Conservation (phyloP, 1,140 invertebrate species). For the Drosophila repletoides region DNA sequence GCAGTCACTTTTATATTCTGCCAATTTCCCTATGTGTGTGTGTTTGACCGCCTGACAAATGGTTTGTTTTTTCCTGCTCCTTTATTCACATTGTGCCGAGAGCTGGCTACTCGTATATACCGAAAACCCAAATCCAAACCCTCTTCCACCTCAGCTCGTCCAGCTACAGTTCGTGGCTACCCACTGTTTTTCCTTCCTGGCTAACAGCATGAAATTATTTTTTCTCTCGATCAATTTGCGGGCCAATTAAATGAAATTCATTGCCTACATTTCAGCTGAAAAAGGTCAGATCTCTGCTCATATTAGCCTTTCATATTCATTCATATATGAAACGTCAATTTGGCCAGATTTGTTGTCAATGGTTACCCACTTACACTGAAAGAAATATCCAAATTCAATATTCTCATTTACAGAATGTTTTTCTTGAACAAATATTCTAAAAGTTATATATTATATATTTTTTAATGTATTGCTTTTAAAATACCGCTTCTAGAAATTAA, state of each 20-base stretch:
- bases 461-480: too few species aligned
- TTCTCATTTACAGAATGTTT: too few species aligned
- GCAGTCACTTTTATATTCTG: constrained; percentile 33
- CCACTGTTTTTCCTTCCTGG: neutral
- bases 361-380: neutral
- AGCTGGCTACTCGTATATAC: constrained; percentile 6
- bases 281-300: neutral
- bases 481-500: too few species aligned
- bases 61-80: constrained; percentile 44
- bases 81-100: constrained; percentile 9
- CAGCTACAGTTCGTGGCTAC: neutral
- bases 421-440: too few species aligned
- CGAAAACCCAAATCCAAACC: neutral
- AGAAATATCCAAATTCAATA: neutral
- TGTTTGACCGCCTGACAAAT: constrained; percentile 36
- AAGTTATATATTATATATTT: too few species aligned
- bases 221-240: constrained; percentile 4
- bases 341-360: constrained; percentile 10
- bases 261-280: constrained; percentile 18
- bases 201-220: neutral
- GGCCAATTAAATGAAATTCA: constrained; percentile 29
- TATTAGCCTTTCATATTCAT: constrained; percentile 16
- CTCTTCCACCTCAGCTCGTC: neutral
- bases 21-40: constrained; percentile 28
- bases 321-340: constrained; percentile 4